phyloP scores from a whole-genome alignment of 53 echinoderm and acorn worm genomes.

The Mesocentrotus franciscanus region DNA sequence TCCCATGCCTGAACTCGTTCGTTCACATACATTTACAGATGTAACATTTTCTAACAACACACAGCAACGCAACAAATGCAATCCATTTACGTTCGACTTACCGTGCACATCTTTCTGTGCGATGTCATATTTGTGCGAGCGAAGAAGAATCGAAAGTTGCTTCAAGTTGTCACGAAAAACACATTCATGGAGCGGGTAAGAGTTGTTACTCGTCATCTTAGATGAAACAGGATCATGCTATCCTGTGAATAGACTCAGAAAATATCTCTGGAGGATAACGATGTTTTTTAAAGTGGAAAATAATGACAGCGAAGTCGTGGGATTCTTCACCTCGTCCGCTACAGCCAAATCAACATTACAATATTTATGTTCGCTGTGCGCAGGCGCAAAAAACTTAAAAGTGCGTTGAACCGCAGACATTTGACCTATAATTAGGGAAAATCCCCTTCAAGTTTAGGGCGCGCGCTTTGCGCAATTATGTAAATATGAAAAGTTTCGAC shows the following conservation, averaged over 20 bases:
- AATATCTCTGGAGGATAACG: background rate
- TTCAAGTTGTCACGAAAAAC: conserved; percentile 55
- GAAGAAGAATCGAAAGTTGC: conserved; percentile 58
- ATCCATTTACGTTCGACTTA: conserved; percentile 18
- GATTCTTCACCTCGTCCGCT: background rate
- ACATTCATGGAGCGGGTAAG: conserved; percentile 59
- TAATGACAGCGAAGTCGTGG: background rate
- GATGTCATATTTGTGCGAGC: conserved; percentile 63
- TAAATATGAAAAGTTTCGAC: background rate
- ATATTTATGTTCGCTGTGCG: conserved; percentile 22
- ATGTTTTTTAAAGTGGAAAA: background rate
- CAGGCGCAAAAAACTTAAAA: conserved; percentile 26
- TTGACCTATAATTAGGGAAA: conserved; percentile 41
- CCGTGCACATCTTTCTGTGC: conserved; percentile 64
- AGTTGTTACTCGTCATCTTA: conserved; percentile 51
- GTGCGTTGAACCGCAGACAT: conserved; percentile 57
- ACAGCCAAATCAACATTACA: background rate
- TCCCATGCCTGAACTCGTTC: background rate
- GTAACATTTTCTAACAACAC: background rate
- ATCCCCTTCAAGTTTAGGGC: background rate
- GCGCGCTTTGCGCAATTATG: background rate
- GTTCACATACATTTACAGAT: background rate
- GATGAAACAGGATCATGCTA: conserved; percentile 30
- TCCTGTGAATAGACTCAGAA: background rate
- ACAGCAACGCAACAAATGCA: background rate